These are phyloP conservation scores for Dasypus novemcinctus DNA, from an alignment of 2,113 vertebrate species.

Conservation along the genomic window DNA sequence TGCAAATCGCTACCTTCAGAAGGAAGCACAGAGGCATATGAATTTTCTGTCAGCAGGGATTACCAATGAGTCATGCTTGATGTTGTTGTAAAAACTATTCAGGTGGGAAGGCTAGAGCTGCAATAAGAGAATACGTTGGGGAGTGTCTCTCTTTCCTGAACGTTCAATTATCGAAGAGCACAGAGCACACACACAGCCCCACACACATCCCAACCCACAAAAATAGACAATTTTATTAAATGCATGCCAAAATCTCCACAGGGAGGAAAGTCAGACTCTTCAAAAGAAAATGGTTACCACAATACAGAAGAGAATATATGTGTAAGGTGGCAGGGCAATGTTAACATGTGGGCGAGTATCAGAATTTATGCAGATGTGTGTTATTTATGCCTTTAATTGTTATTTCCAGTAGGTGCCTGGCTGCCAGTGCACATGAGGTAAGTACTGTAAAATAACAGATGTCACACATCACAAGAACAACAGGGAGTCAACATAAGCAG, in stretches of 20 bases:
- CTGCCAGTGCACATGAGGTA: constrained; percentile 74
- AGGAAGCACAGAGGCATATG: constrained; percentile 1
- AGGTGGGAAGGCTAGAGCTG: neutral
- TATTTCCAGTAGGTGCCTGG: constrained; percentile 73
- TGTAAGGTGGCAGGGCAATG: constrained; percentile 18
- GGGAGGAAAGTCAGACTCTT: constrained; percentile 49
- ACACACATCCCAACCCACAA: neutral
- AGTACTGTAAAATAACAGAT: constrained; percentile 79
- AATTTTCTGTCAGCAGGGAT: constrained; percentile 56
- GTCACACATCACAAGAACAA: constrained; percentile 71
- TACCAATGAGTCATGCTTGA: constrained; percentile 46
- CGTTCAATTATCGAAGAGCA: neutral
- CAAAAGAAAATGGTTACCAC: neutral
- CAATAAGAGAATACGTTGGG: neutral
- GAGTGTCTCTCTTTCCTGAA: neutral
- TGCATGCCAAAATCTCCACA: neutral
- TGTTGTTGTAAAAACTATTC: constrained; percentile 54
- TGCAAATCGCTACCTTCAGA: constrained; percentile 48
- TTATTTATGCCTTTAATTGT: constrained; percentile 74
- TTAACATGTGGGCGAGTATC: constrained; percentile 46
- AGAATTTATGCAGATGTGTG: constrained; percentile 59
- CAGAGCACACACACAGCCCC: neutral
- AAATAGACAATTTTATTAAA: neutral
- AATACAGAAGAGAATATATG: constrained; percentile 18
- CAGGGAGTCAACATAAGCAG: constrained; percentile 53